A percentile compares a stretch with the other conserved stretches of the same genome.
phyloP scores from a whole-genome alignment of 2,888 invertebrate species.

The Tenodera sinensis region DNA sequence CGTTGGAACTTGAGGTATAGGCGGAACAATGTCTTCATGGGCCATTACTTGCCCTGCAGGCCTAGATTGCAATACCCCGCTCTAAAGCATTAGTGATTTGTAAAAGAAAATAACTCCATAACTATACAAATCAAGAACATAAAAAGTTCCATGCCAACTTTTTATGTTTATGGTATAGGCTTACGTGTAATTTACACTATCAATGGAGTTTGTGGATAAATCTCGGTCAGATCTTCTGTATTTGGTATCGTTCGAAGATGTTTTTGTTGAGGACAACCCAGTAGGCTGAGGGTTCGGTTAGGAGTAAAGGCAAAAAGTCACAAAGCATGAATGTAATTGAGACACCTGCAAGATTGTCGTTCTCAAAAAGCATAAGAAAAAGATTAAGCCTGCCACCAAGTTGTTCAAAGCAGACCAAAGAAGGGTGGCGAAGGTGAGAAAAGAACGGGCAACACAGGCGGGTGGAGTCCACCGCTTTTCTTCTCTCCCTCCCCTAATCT shows the following conservation, averaged over 20 bases:
- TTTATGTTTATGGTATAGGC: too few relatives aligned
- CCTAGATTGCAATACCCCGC: too few relatives aligned
- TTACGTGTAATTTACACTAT: too few relatives aligned
- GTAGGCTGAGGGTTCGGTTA: background rate
- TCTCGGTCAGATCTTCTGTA: background rate
- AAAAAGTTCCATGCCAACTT: too few relatives aligned
- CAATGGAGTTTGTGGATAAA: background rate
- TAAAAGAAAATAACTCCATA: too few relatives aligned
- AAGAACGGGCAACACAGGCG: background rate
- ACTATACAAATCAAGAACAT: too few relatives aligned
- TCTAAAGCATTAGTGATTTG: too few relatives aligned
- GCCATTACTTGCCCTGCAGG: too few relatives aligned
- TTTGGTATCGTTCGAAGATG: background rate
- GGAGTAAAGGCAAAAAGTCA: background rate
- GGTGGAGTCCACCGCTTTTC: background rate
- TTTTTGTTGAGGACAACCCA: background rate
- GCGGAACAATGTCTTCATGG: too few relatives aligned
- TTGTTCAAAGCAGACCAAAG: background rate
- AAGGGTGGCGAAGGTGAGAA: constrained; percentile 12
- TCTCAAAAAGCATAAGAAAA: constrained; percentile 4
- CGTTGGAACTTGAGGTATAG: too few relatives aligned
- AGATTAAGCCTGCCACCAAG: constrained; percentile 22
- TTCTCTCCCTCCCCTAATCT: constrained; percentile 18
- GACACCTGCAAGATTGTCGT: constrained; percentile 26
- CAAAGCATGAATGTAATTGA: constrained; percentile 24